Evolutionary conservation across 2,888 invertebrate species (phyloP).

Genomic region (Mesorhabditis belari): DNA sequence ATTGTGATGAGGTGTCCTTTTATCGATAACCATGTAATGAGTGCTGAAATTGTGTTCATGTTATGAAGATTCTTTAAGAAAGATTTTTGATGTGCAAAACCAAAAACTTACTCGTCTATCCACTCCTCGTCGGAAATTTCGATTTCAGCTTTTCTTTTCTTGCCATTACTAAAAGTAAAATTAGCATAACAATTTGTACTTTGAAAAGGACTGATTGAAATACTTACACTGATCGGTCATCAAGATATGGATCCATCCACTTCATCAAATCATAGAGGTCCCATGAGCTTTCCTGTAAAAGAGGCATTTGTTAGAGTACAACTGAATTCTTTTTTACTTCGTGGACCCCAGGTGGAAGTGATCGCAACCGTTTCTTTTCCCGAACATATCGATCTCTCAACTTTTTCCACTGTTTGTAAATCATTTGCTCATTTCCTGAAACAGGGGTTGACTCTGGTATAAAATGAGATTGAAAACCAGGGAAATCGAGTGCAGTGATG

Average conservation of each 20-base stretch:
- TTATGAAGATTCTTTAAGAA: slow-evolving; percentile 1
- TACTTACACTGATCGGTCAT: slow-evolving; percentile 29
- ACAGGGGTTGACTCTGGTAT: not conserved
- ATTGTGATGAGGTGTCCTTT: not conserved
- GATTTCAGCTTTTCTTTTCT: not conserved
- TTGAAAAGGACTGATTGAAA: not conserved
- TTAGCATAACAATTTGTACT: not conserved
- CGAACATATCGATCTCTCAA: slow-evolving; percentile 46
- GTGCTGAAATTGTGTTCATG: slow-evolving; percentile 3
- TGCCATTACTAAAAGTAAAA: not conserved
- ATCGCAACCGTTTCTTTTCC: slow-evolving; percentile 33
- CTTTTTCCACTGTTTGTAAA: slow-evolving; percentile 51
- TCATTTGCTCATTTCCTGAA: slow-evolving; percentile 6
- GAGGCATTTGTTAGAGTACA: not conserved
- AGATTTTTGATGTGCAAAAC: not conserved
- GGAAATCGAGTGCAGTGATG: slow-evolving; percentile 31
- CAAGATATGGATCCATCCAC: slow-evolving; percentile 45
- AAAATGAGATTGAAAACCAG: slow-evolving; percentile 5
- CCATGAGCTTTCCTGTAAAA: slow-evolving; percentile 29
- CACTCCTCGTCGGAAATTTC: slow-evolving; percentile 27
- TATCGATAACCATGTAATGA: slow-evolving; percentile 13
- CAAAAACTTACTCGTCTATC: slow-evolving; percentile 12
- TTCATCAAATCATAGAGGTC: slow-evolving; percentile 35
- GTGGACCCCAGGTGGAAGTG: not conserved
- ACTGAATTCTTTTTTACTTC: not conserved